phyloP scores from a whole-genome alignment of 2,113 vertebrate species.

The Craseonycteris thonglongyai region DNA sequence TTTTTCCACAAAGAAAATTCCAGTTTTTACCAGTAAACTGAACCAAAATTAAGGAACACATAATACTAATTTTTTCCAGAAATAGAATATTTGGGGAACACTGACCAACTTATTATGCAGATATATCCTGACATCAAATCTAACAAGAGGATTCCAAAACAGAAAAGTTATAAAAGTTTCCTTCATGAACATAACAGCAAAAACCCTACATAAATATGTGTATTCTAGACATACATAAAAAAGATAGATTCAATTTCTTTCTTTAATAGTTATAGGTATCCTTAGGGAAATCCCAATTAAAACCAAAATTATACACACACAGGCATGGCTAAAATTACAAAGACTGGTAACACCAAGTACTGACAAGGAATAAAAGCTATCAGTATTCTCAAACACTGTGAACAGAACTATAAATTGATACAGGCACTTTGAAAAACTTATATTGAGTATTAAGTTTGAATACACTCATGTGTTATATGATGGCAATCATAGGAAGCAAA shows the following conservation, averaged over 20 bases:
- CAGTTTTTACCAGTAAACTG: background rate
- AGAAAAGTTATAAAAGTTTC: background rate
- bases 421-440: background rate
- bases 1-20: background rate
- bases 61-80: background rate
- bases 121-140: background rate
- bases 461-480: background rate
- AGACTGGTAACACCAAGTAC: background rate
- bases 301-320: background rate
- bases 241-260: background rate
- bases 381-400: background rate
- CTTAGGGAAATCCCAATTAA: background rate
- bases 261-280: background rate
- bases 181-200: background rate
- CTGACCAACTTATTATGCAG: background rate
- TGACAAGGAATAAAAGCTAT: background rate
- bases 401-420: background rate
- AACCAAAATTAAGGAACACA: background rate
- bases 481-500: background rate
- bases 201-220: background rate
- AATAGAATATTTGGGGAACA: background rate
- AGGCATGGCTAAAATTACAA: background rate
- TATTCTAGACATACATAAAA: background rate
- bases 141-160: background rate
- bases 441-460: background rate